A percentile compares a stretch with the other conserved stretches of the same genome.
phyloP scores from a whole-genome alignment of 2,888 invertebrate genomes.

The Aspidiotus destructor region DNA sequence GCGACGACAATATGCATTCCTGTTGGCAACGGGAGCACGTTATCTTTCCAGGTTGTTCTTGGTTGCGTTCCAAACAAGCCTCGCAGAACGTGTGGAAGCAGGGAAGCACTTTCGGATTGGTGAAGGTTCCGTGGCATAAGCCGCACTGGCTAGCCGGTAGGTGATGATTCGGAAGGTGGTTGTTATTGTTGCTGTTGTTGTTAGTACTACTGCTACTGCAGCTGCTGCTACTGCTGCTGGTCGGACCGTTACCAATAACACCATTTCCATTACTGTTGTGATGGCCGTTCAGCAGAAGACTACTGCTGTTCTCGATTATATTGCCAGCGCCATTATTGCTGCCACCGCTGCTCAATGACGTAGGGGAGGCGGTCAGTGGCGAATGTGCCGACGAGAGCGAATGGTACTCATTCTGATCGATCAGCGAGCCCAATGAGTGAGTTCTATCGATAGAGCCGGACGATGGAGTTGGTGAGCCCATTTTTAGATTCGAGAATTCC shows the following conservation, averaged over 20 bases:
- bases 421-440: conserved; percentile 80
- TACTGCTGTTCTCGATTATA: conserved; percentile 8
- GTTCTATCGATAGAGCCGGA: conserved; percentile 84
- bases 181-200: conserved; percentile 11
- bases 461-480: conserved; percentile 88
- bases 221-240: conserved; percentile 9
- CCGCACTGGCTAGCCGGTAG: conserved; percentile 37
- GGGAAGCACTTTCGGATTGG: conserved; percentile 63
- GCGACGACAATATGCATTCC: conserved; percentile 46
- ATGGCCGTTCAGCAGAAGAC: conserved; percentile 21
- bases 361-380: conserved; percentile 61
- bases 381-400: conserved; percentile 51
- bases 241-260: conserved; percentile 7
- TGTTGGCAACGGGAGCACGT: conserved; percentile 60
- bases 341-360: conserved; percentile 43
- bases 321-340: conserved; percentile 42
- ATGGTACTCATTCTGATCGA: conserved; percentile 68
- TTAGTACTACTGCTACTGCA: conserved; percentile 17
- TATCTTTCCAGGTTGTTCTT: conserved; percentile 59
- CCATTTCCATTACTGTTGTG: conserved; percentile 11
- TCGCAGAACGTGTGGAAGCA: conserved; percentile 80
- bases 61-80: conserved; percentile 60
- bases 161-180: conserved; percentile 32
- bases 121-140: conserved; percentile 64
- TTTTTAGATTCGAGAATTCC: conserved; percentile 72